Base-by-base conservation (phyloP, 1,140 invertebrate species). In the Choristoneura fumiferana region DNA sequence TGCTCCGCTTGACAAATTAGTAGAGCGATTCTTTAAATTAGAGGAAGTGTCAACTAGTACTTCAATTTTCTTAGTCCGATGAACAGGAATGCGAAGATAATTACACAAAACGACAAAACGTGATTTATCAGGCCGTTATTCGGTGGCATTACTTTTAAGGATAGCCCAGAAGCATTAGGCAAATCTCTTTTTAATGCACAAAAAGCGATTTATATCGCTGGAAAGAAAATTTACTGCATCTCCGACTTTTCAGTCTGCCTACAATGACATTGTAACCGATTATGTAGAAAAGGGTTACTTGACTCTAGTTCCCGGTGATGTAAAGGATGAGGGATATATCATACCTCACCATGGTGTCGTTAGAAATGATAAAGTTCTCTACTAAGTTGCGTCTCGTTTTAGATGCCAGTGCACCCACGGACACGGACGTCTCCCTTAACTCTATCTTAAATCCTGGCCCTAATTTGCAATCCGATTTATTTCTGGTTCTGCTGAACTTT, bases 281-380 rank as follows among this genome's bases (percentile, higher is more conserved):
- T 38, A 38, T 12, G 0, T 38, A 9, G 8, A 12, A 1, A 38
- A 38, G 36, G n/a, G 36, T 38, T 38, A 38, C 4, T n/a, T 38
- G n/a, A 15, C 12, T 35, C 6, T 9, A 35, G 29, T 54, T 57
- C 12, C 14, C 5, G 14, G 10, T 4, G 40, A 14, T 15, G 8
- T 5, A 9, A 8, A 6, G 0, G 40, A 8, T 5, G 17, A 15
- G 6, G 38, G 12, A 8, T 60, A 57, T 34, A 53, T 52, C 33
- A 66, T 65, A 38, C 55, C 64, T 8, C 60, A 64, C 13, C 64
- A 64, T 22, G 40, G 40, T 3, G 55, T 65, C 6, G n/a, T 65
- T 8, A 54, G 59, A 12, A 10, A 63, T 9, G 34, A 49, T 38
- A 59, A 61, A 34, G 8, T 18, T 12, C n/a, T 43, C 62, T n/a